These are phyloP conservation scores for Gastrophryne carolinensis DNA, from an alignment of 2,797 vertebrate species.

Conservation along the genomic window DNA sequence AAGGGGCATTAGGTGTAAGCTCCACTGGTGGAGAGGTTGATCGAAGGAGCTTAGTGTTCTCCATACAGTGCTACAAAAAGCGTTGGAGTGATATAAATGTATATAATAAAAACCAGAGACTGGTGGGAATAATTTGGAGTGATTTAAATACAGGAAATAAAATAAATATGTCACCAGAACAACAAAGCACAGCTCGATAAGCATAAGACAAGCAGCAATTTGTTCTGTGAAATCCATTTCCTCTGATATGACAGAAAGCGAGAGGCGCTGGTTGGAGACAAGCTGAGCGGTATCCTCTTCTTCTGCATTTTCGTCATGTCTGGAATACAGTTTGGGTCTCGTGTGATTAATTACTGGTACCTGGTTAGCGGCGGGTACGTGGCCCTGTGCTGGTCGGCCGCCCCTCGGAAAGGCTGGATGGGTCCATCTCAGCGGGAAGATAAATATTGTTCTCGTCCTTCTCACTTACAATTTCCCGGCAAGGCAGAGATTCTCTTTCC, in stretches of 20 bases:
- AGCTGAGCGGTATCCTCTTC: neutral
- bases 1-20: too few relatives aligned
- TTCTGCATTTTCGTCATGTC: neutral
- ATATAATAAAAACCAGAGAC: too few relatives aligned
- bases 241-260: neutral
- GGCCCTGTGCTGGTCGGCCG: neutral
- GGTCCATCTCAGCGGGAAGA: slow-evolving; percentile 39
- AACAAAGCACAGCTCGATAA: too few relatives aligned
- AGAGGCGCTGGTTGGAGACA: neutral
- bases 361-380: neutral
- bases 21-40: too few relatives aligned
- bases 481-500: slow-evolving; percentile 34
- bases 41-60: too few relatives aligned
- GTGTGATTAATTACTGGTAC: slow-evolving; percentile 10
- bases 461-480: slow-evolving; percentile 48
- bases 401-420: slow-evolving; percentile 11
- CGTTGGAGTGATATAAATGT: too few relatives aligned
- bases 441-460: slow-evolving; percentile 52
- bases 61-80: too few relatives aligned
- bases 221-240: neutral
- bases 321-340: neutral
- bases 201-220: too few relatives aligned
- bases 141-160: too few relatives aligned
- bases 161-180: too few relatives aligned
- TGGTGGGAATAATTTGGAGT: too few relatives aligned